phyloP scores from a whole-genome alignment of 2,113 vertebrate genomes.

The Xenopus tropicalis region UCB_Xtro_10.0 CM004443.2:104602501-104603000 shows the following conservation, averaged over 20 bases:
- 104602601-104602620: too few species aligned
- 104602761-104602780: not conserved
- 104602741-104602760: not conserved
- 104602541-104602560: too few species aligned
- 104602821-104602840: not conserved
- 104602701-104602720: not conserved
- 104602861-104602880: not conserved
- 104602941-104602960: too few species aligned
- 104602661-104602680: not conserved
- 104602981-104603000: too few species aligned
- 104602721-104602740: not conserved
- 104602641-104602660: not conserved
- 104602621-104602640: not conserved
- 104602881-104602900: too few species aligned
- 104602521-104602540: too few species aligned
- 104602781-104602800: not conserved
- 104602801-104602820: not conserved
- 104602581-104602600: too few species aligned
- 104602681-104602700: not conserved
- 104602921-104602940: too few species aligned
- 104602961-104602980: too few species aligned
- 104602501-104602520: too few species aligned
- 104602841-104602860: not conserved
- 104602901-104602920: too few species aligned
- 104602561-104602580: too few species aligned